Percentiles rank a stretch among this genome's conserved stretches.
These are phyloP conservation scores for Uromys caudimaculatus DNA, from an alignment of 2,797 vertebrate genomes.

Conservation along the genomic window DNA sequence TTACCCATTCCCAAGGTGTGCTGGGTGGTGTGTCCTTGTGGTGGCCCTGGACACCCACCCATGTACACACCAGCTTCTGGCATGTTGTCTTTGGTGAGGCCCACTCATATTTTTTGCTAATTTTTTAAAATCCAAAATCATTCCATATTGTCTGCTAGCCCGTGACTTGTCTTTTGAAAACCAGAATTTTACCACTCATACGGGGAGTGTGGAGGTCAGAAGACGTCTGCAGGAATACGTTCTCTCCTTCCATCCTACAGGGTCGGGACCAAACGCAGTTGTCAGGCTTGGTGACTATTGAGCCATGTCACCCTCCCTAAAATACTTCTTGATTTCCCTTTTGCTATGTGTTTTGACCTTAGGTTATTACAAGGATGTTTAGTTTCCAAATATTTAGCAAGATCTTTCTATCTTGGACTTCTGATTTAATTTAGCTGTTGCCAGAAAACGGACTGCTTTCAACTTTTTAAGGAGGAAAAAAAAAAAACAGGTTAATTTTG, in stretches of 20 bases:
- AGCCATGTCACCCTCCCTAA: background rate
- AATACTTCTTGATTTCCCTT: conserved; percentile 25
- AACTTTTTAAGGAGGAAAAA: background rate
- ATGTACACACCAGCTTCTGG: background rate
- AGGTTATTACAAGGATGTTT: background rate
- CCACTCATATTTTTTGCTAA: background rate
- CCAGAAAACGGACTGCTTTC: conserved; percentile 4
- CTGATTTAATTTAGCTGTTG: conserved; percentile 35
- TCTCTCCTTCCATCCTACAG: background rate
- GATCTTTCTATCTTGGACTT: conserved; percentile 1
- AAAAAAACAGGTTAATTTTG: background rate
- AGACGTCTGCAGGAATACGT: background rate
- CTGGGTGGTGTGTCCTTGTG: background rate
- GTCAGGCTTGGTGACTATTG: background rate
- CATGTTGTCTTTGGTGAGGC: background rate
- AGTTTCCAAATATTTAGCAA: conserved; percentile 17
- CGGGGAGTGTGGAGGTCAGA: background rate
- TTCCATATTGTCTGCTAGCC: background rate
- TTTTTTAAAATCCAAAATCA: background rate
- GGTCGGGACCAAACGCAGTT: no score
- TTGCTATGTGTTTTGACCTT: background rate
- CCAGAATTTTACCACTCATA: background rate
- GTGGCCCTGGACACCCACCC: background rate
- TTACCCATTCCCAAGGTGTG: background rate
- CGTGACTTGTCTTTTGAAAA: conserved; percentile 33